phyloP scores from a whole-genome alignment of 2,888 invertebrate species.

The Luperina nickerlii region DNA sequence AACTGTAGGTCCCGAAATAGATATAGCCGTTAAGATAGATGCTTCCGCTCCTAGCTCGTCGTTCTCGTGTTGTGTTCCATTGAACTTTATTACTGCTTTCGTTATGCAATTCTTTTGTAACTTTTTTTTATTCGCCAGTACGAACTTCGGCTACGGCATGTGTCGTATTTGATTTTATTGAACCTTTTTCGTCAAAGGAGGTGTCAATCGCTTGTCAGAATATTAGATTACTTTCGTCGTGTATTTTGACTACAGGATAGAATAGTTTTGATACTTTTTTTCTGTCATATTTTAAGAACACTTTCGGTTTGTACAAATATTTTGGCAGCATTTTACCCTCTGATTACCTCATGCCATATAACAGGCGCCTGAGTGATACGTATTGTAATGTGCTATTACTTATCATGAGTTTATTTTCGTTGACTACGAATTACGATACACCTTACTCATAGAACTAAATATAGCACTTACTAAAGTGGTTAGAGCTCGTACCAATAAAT shows the following conservation, averaged over 20 bases:
- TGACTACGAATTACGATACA: conserved; percentile 19
- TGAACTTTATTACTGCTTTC: conserved; percentile 41
- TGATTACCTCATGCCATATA: conserved; percentile 8
- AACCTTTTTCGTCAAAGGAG: conserved; percentile 11
- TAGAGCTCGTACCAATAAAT: conserved; percentile 38
- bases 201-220: conserved; percentile 38
- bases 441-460: conserved; percentile 48
- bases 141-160: conserved; percentile 2
- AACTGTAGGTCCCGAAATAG: conserved; percentile 56
- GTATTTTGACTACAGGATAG: background rate
- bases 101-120: conserved; percentile 30
- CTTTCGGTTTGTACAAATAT: conserved; percentile 11
- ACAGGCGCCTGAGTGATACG: conserved; percentile 10
- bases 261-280: conserved; percentile 21
- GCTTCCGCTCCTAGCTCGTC: conserved; percentile 52
- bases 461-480: conserved; percentile 48
- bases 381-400: conserved; percentile 48
- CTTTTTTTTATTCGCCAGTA: background rate
- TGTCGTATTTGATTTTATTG: background rate
- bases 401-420: conserved; percentile 43
- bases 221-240: conserved; percentile 36
- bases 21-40: conserved; percentile 44
- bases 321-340: conserved; percentile 20
- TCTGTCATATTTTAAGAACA: background rate
- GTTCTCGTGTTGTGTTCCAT: conserved; percentile 42